phyloP scores from a whole-genome alignment of 2,888 invertebrate genomes.

The Ochropleura leucogaster region DNA sequence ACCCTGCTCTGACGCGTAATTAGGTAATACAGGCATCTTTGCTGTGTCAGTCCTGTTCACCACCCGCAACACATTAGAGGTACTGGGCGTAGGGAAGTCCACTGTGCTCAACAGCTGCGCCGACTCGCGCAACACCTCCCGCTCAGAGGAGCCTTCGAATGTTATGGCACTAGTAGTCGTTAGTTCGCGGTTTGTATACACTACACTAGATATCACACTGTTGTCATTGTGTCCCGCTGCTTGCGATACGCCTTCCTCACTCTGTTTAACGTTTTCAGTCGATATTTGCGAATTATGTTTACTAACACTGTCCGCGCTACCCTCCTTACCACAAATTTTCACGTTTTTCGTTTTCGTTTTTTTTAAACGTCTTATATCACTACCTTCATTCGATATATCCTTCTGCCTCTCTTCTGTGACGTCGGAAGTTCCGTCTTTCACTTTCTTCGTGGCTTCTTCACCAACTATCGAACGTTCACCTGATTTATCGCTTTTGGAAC shows the following conservation, averaged over 20 bases:
- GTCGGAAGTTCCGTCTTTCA: slow-evolving; percentile 68
- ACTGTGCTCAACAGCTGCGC: slow-evolving; percentile 87
- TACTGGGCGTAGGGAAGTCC: slow-evolving; percentile 76
- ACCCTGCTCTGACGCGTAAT: slow-evolving; percentile 82
- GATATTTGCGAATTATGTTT: slow-evolving; percentile 74
- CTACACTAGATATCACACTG: slow-evolving; percentile 88
- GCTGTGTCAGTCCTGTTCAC: slow-evolving; percentile 75
- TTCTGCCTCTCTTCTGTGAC: slow-evolving; percentile 63
- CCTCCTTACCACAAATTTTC: slow-evolving; percentile 78
- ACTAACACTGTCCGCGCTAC: slow-evolving; percentile 77
- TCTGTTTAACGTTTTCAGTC: slow-evolving; percentile 71
- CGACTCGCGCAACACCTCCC: slow-evolving; percentile 92
- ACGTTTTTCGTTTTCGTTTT: slow-evolving; percentile 77
- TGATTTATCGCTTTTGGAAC: slow-evolving; percentile 76
- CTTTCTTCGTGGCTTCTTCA: slow-evolving; percentile 74
- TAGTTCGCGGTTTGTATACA: slow-evolving; percentile 83
- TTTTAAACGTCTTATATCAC: slow-evolving; percentile 75
- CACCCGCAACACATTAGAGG: slow-evolving; percentile 77
- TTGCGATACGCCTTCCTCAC: slow-evolving; percentile 63
- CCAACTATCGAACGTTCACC: slow-evolving; percentile 72
- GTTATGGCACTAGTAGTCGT: slow-evolving; percentile 89
- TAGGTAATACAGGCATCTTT: slow-evolving; percentile 88
- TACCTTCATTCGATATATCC: slow-evolving; percentile 67
- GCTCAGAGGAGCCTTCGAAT: slow-evolving; percentile 93
- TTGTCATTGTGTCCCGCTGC: slow-evolving; percentile 71